These are phyloP conservation scores for Campodea augens DNA, from an alignment of 1,140 invertebrate species.

Conservation along the genomic window DNA sequence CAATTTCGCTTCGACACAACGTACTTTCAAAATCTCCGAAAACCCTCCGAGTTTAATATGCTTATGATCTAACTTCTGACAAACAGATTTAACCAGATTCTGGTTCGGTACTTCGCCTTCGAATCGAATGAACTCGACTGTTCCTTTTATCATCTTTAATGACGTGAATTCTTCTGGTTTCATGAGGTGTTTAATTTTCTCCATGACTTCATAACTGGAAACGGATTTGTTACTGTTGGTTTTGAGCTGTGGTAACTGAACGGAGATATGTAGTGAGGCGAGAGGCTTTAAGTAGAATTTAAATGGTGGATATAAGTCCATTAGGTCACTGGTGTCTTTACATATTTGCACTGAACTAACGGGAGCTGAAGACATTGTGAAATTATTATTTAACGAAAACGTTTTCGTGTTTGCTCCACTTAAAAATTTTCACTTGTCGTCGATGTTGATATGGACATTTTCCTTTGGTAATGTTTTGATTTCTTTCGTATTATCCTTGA, in stretches of 20 bases:
- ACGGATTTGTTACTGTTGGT: constrained; percentile 61
- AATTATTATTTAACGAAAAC: no score
- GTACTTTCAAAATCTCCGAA: constrained; percentile 45
- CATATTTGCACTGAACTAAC: constrained; percentile 46
- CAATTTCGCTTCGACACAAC: constrained; percentile 60
- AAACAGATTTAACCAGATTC: constrained; percentile 40
- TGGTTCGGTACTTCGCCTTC: constrained; percentile 76
- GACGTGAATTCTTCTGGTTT: constrained; percentile 65
- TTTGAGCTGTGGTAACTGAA: constrained; percentile 68
- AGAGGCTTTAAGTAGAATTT: constrained; percentile 79
- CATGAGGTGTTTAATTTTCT: constrained; percentile 65
- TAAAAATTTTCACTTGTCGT: no score
- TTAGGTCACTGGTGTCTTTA: constrained; percentile 63
- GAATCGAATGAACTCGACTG: constrained; percentile 74
- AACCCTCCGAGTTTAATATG: constrained; percentile 55
- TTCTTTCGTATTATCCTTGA: no score
- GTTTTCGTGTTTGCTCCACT: no score
- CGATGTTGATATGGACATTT: no score
- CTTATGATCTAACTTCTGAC: constrained; percentile 53
- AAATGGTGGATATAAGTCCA: constrained; percentile 53
- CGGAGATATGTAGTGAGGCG: constrained; percentile 70
- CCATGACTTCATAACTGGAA: constrained; percentile 88
- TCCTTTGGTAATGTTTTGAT: no score
- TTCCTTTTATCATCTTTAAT: constrained; percentile 74
- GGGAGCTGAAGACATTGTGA: no score